Conservation (phyloP, 2,113 vertebrate genomes). For the Forbesichthys papilliferus region DNA sequence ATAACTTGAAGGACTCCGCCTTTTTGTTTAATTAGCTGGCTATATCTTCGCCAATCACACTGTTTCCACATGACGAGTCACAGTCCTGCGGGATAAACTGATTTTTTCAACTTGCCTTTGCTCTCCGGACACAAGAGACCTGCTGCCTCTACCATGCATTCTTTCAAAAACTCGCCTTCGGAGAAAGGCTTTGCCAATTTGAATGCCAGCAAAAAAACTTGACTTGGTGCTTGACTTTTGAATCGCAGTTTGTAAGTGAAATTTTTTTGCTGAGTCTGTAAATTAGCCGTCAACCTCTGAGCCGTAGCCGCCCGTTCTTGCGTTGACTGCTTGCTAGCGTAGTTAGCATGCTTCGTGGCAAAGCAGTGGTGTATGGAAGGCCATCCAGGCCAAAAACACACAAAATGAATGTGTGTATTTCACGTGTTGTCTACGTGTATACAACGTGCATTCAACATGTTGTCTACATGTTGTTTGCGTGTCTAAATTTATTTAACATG, state of each 20-base stretch:
- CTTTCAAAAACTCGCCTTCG: slow-evolving; percentile 31
- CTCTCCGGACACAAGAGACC: slow-evolving; percentile 16
- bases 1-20: slow-evolving; percentile 4
- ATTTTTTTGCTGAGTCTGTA: too few relatives aligned
- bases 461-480: too few relatives aligned
- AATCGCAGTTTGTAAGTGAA: slow-evolving; percentile 1
- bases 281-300: background rate
- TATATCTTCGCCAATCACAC: slow-evolving; percentile 25
- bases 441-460: too few relatives aligned
- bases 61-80: slow-evolving; percentile 24
- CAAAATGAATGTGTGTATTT: too few relatives aligned
- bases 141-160: slow-evolving; percentile 22
- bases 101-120: slow-evolving; percentile 24
- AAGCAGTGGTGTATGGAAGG: too few relatives aligned
- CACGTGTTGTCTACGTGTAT: too few relatives aligned
- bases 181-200: slow-evolving; percentile 22
- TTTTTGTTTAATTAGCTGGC: background rate
- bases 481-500: too few relatives aligned
- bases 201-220: slow-evolving; percentile 11
- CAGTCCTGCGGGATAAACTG: slow-evolving; percentile 26
- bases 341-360: slow-evolving; percentile 29
- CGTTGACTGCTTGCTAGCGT: slow-evolving; percentile 23
- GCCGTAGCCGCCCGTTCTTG: slow-evolving; percentile 18
- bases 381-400: too few relatives aligned
- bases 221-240: slow-evolving; percentile 18